Base-by-base conservation (phyloP, 2,113 vertebrate species). In the Ranitomeya variabilis region DNA sequence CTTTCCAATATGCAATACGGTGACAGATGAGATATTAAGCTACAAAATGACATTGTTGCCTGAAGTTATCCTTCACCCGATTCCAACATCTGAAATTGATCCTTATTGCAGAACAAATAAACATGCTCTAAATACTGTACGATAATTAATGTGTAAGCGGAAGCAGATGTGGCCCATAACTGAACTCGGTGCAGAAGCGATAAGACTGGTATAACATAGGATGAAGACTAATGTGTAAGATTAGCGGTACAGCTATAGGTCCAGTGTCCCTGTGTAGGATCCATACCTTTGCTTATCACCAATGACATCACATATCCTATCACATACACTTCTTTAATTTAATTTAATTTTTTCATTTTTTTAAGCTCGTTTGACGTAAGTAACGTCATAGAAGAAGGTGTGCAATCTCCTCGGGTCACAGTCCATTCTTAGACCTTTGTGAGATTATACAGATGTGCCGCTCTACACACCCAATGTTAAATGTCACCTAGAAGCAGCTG, bases 21-120 rank as follows among this genome's bases (percentile, higher is more conserved):
- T 74, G 71, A 74, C 71, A 51, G 31, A 74, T 19, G 31, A 45
- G 11, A 19, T 45, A 74, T 74, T 18, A 74, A 18, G 71, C 15
- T 19, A 16, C 37, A 74, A 8, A 74, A 74, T 74, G 31, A 7
- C 4, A 19, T 16, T 45, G 26, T 55, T 78, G 74, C 74, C 74
- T 77, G 74, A 21, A 21, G 18, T 74, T 51, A 19, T 52, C 74
- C 14, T 52, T 62, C 37, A 57, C 79, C 15, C 18, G 8, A 19
- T 23, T 45, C 16, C 57, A 64, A 62, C 80, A 81, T 81, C 55
- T 81, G 80, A 62, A 62, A 60, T 64, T 60, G 10, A 64, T 81
- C 80, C 57, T 64, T 26, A 62, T 60, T 19, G 9, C 31, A 37
- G 16, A 62, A 45, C 23, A 64, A 81, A 45, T 60, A 81, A 81